These are phyloP conservation scores for Phyllostomus discolor DNA, from an alignment of 2,113 vertebrate species.

Conservation along the genomic window DNA sequence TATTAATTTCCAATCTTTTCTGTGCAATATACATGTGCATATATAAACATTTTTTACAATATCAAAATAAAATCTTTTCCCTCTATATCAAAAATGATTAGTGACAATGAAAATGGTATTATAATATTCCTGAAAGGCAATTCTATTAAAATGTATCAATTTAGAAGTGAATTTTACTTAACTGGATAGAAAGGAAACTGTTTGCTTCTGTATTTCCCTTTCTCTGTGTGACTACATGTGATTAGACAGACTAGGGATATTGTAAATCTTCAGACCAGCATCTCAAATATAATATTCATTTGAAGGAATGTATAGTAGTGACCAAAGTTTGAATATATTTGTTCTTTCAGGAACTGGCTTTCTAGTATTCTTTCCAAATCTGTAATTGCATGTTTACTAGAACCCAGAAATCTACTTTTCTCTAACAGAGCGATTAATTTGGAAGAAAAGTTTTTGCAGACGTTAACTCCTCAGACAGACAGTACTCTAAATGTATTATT, in stretches of 20 bases:
- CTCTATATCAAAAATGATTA: constrained; percentile 11
- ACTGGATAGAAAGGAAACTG: background rate
- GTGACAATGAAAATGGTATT: background rate
- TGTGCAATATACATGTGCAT: background rate
- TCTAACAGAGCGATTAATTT: background rate
- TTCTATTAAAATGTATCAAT: constrained; percentile 20
- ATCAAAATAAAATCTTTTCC: constrained; percentile 1
- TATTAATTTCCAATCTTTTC: background rate
- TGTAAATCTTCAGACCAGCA: background rate
- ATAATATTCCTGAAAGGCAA: constrained; percentile 4
- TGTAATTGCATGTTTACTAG: background rate
- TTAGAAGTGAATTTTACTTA: constrained; percentile 32
- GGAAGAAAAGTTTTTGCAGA: background rate
- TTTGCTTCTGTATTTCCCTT: background rate
- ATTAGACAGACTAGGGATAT: background rate
- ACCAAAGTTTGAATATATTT: constrained; percentile 22
- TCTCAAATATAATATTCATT: background rate
- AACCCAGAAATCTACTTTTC: constrained; percentile 10
- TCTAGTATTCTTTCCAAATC: constrained; percentile 17
- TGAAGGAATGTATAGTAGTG: background rate
- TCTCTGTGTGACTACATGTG: background rate
- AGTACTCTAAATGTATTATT: background rate
- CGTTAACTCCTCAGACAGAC: background rate
- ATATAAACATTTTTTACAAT: background rate
- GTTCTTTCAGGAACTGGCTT: background rate